A percentile compares a stretch with the other conserved stretches of the same genome.
Evolutionary conservation across 2,113 vertebrate species (phyloP).

Genomic region (Pholis gunnellus): DNA sequence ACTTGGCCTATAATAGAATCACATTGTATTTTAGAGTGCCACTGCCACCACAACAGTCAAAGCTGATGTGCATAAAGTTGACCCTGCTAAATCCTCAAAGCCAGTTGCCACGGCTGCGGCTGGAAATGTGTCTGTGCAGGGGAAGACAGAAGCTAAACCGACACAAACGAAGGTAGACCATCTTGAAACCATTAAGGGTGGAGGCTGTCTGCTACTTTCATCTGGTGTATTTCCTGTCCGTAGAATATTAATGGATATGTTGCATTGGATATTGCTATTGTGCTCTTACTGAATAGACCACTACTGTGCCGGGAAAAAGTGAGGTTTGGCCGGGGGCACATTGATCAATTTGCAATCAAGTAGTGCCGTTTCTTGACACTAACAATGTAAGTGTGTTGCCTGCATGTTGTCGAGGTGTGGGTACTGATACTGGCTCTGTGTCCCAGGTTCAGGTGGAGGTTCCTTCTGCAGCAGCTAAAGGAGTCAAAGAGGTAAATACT

Average conservation of each 20-base stretch:
- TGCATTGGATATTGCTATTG: not conserved
- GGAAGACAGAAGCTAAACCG: slow-evolving; percentile 52
- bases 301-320: not conserved
- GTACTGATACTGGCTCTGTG: slow-evolving; percentile 45
- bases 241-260: not conserved
- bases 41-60: slow-evolving; percentile 54
- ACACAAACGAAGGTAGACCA: slow-evolving; percentile 62
- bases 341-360: not conserved
- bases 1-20: slow-evolving; percentile 28
- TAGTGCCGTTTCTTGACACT: not conserved
- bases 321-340: not conserved
- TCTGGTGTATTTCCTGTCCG: not conserved
- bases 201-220: not conserved
- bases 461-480: slow-evolving; percentile 48
- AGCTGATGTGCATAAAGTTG: slow-evolving; percentile 60
- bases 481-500: slow-evolving; percentile 70
- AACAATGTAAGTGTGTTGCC: not conserved
- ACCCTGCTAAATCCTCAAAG: slow-evolving; percentile 51
- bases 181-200: not conserved
- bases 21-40: slow-evolving; percentile 71
- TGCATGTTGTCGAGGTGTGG: not conserved
- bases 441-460: slow-evolving; percentile 80
- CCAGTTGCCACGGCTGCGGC: slow-evolving; percentile 38
- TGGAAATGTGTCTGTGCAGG: slow-evolving; percentile 53
- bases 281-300: not conserved